Evolutionary conservation across 2,888 invertebrate genomes (phyloP), one percentile per base, ranked within the genome.

Genomic region (Parnassius glacialis): DNA sequence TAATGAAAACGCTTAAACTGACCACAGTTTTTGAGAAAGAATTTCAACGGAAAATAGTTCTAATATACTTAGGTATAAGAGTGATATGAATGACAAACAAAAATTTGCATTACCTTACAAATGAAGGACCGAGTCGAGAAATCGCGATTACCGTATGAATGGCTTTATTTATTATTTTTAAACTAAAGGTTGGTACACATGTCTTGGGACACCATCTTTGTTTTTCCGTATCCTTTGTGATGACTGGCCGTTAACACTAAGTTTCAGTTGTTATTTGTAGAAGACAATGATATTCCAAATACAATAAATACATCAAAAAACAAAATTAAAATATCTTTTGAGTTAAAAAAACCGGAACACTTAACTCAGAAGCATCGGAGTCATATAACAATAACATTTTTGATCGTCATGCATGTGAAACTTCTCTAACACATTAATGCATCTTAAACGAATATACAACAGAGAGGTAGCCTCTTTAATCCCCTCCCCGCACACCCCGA

Each of bases 111-210:
- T 62, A 65, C 64, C 55, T 64, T 64, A 70, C 68, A 72, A 74
- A 74, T 69, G 71, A 70, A 61, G 66, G 67, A 68, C 71, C 69
- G 65, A 66, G 65, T 68, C 67, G 69, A 71, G 72, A 74, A 74
- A 75, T 74, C 72, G 73, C 76, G 81, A 78, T 82, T 77, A 78
- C 78, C 71, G 74, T 72, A 68, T 66, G 75, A 77, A 83, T 78
- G 80, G 76, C 79, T 79, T 78, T 79, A 81, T 81, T 81, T 80
- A 80, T 81, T 80, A 78, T 79, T 77, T 78, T 80, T 79, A 76
- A 64, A 73, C 64, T 68, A 67, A 70, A 68, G 70, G 53, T 61
- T 25, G 70, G 73, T 62, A 72, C 70, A 75, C 72, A 78, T 78
- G 76, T 63, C 64, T 20, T 34, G 5, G 34, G 34, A 34, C 34